Base-by-base conservation (phyloP, 1,140 invertebrate species). In the Drosophila persimilis region DNA sequence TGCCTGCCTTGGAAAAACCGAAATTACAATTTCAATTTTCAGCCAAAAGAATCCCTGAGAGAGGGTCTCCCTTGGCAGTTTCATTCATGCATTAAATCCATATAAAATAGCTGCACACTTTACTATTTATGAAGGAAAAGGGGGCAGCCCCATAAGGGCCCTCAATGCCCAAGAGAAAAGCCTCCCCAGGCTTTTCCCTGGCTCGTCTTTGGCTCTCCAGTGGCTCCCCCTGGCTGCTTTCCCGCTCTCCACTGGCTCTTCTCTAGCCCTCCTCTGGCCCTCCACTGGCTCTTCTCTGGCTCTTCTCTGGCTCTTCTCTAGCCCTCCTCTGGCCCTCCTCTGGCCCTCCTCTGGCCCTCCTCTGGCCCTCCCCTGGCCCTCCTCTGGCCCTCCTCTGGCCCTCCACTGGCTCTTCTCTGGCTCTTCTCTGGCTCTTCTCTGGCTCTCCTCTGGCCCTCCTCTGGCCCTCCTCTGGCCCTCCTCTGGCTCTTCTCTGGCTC, bases 61-160 rank as follows among this genome's bases (percentile, higher is more conserved):
- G 24, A 24, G 20, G 20, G 24, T 3, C 4, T 31, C 55, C 55
- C 59, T 55, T 80, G 63, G 61, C 63, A 44, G 53, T 56, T 65
- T 78, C 58, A 52, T 45, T 31, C 59, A 44, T 60, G 53, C 79
- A 79, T 85, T 79, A 84, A 83, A 79, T 83, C 56, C 71, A 66
- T 72, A 72, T 78, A 72, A 85, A 85, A 84, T 76, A 76, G 65
- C 76, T 66, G 62, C 72, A 80, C 11, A 39, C 35, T 80, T 85
- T 79, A 80, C 80, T 84, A 84, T 83, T 85, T 83, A 83, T 84
- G 66, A 73, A 7, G n/a, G 13, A 20, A 53, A 35, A 53, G 31
- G 51, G 51, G 17, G 17, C 17, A 17, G 17, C 17, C 17, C 17
- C 17, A 17, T 17, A 17, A 0, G 17, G 17, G 17, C 17, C 17